phyloP scores from a whole-genome alignment of 2,797 vertebrate genomes.

The Silurus lanzhouensis region DNA sequence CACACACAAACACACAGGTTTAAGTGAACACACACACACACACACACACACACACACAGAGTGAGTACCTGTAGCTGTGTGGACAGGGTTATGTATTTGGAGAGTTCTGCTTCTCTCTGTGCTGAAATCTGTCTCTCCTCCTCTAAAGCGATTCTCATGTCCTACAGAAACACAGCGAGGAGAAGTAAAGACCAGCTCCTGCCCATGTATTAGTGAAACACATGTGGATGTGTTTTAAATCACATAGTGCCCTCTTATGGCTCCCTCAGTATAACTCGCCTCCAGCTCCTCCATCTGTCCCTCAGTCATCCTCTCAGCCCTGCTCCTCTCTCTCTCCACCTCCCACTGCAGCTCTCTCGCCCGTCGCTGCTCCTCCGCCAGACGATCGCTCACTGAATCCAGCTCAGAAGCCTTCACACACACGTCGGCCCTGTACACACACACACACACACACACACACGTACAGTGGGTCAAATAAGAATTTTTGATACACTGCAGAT shows the following conservation, averaged over 20 bases:
- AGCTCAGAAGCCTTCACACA: slow-evolving; percentile 84
- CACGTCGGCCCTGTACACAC: slow-evolving; percentile 78
- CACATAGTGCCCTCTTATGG: neutral
- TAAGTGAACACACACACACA: neutral
- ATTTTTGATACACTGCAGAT: too few species aligned
- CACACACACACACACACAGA: neutral
- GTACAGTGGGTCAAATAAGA: too few species aligned
- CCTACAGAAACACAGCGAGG: slow-evolving; percentile 69
- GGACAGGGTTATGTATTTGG: slow-evolving; percentile 73
- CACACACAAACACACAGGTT: neutral
- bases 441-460: neutral
- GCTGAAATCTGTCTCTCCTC: slow-evolving; percentile 78
- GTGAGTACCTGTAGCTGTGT: neutral
- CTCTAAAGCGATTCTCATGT: slow-evolving; percentile 84
- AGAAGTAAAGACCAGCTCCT: too few species aligned
- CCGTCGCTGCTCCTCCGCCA: slow-evolving; percentile 84
- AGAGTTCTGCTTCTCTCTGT: slow-evolving; percentile 72
- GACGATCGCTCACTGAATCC: slow-evolving; percentile 80
- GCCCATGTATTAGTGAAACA: too few species aligned
- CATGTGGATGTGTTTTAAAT: neutral
- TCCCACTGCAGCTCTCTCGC: slow-evolving; percentile 88
- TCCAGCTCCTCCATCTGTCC: slow-evolving; percentile 86
- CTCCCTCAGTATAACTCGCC: slow-evolving; percentile 68
- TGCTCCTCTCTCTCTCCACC: slow-evolving; percentile 86
- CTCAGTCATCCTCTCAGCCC: slow-evolving; percentile 76